A percentile compares a stretch with the other conserved stretches of the same genome.
Conservation (phyloP, 2,797 vertebrate species). For the Sphenodon punctatus region DNA sequence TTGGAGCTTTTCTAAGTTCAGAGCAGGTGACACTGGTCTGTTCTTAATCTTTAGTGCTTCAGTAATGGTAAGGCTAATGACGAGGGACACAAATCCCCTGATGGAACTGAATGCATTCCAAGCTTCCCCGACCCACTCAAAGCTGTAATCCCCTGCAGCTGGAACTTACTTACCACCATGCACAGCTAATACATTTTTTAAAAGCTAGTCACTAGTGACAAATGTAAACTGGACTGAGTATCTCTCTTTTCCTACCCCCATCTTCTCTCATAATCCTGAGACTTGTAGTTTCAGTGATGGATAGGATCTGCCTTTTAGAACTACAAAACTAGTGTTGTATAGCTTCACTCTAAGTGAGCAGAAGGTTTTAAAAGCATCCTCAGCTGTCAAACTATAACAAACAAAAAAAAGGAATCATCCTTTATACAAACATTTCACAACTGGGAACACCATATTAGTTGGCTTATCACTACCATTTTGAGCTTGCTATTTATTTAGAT, state of each 20-base stretch:
- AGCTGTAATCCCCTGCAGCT: slow-evolving; percentile 99
- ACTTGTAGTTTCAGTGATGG: slow-evolving; percentile 72
- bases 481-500: slow-evolving; percentile 77
- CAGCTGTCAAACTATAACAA: slow-evolving; percentile 76
- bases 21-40: slow-evolving; percentile 81
- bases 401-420: slow-evolving; percentile 74
- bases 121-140: slow-evolving; percentile 87
- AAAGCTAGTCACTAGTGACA: slow-evolving; percentile 92
- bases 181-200: slow-evolving; percentile 92
- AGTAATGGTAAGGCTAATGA: slow-evolving; percentile 79
- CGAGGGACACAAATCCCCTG: slow-evolving; percentile 84
- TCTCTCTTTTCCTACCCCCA: slow-evolving; percentile 63
- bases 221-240: slow-evolving; percentile 83
- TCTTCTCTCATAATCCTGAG: slow-evolving; percentile 76
- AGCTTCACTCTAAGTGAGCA: slow-evolving; percentile 76
- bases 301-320: slow-evolving; percentile 77
- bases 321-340: slow-evolving; percentile 62
- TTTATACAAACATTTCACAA: slow-evolving; percentile 80
- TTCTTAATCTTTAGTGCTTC: slow-evolving; percentile 78
- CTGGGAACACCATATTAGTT: slow-evolving; percentile 70
- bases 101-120: slow-evolving; percentile 91
- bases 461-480: slow-evolving; percentile 72
- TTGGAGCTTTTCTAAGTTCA: slow-evolving; percentile 69
- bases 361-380: slow-evolving; percentile 81
- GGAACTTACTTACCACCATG: slow-evolving; percentile 86